A percentile compares a stretch with the other conserved stretches of the same genome.
phyloP scores from a whole-genome alignment of 2,888 invertebrate species.

The Epinotia brunnichana region DNA sequence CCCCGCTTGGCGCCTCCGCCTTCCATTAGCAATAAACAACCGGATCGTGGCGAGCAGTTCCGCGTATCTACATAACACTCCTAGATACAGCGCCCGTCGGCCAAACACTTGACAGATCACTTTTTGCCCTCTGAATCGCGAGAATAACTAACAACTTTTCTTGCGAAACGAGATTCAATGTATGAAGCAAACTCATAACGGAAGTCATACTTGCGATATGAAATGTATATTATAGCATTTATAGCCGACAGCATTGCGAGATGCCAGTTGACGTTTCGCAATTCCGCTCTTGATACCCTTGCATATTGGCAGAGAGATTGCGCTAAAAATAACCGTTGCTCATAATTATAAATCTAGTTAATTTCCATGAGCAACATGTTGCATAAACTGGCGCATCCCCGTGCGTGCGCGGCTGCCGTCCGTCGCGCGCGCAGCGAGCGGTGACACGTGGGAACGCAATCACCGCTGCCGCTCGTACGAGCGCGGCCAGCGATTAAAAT shows the following conservation, averaged over 20 bases:
- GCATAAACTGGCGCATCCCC: constrained; percentile 11
- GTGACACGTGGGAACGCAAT: constrained; percentile 38
- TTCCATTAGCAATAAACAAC: constrained; percentile 47
- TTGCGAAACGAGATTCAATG: constrained; percentile 35
- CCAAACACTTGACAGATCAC: constrained; percentile 35
- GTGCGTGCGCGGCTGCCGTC: constrained; percentile 8
- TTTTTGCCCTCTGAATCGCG: constrained; percentile 39
- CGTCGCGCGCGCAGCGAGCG: constrained; percentile 14
- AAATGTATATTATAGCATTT: constrained; percentile 14
- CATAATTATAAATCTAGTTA: constrained; percentile 26
- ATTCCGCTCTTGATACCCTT: constrained; percentile 20
- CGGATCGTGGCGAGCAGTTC: constrained; percentile 45
- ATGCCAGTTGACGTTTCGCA: constrained; percentile 20
- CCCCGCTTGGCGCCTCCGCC: constrained; percentile 4
- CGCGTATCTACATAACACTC: constrained; percentile 42
- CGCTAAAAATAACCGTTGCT: constrained; percentile 11
- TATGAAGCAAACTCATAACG: constrained; percentile 40
- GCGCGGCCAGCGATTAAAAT: constrained; percentile 26
- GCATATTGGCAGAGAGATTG: constrained; percentile 3
- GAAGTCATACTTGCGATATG: constrained; percentile 37
- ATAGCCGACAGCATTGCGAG: background rate
- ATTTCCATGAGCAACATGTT: constrained; percentile 30
- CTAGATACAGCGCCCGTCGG: constrained; percentile 22
- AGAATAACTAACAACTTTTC: constrained; percentile 41
- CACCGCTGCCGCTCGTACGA: constrained; percentile 10